Conservation (phyloP, 2,113 vertebrate genomes). For the Peromyscus leucopus region DNA sequence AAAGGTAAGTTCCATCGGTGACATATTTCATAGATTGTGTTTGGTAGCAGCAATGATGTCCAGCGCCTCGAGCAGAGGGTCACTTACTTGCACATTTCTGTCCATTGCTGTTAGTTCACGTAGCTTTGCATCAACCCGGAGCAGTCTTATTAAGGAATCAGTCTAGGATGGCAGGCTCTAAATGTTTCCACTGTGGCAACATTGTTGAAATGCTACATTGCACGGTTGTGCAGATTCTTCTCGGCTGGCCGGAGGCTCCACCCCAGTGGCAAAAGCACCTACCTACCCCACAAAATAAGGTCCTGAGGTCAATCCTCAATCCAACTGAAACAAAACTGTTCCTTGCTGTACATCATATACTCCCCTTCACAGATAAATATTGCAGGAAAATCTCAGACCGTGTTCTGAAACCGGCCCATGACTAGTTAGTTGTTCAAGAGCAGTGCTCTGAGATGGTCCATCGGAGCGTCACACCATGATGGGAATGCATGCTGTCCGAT, state of each 20-base stretch:
- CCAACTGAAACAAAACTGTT: background rate
- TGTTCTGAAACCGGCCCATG: background rate
- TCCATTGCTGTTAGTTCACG: background rate
- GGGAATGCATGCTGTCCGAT: no score
- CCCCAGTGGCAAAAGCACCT: no score
- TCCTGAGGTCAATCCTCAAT: background rate
- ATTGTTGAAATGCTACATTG: background rate
- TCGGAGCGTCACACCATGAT: rapidly evolving
- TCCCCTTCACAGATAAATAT: background rate
- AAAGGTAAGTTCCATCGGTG: background rate
- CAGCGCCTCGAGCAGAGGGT: background rate
- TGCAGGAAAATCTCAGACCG: background rate
- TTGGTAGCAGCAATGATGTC: background rate
- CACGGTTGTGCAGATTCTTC: background rate
- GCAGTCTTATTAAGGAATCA: background rate
- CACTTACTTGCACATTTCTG: background rate
- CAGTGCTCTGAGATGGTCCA: background rate
- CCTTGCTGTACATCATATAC: background rate
- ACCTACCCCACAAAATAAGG: background rate
- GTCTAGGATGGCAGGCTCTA: background rate
- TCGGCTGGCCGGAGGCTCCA: background rate
- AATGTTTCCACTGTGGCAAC: background rate
- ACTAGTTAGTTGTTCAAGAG: background rate
- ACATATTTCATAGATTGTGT: background rate
- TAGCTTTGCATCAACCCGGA: background rate